Percentiles rank a stretch among this genome's conserved stretches.
Evolutionary conservation across 2,797 vertebrate genomes (phyloP).

Genomic region (Falco biarmicus): DNA sequence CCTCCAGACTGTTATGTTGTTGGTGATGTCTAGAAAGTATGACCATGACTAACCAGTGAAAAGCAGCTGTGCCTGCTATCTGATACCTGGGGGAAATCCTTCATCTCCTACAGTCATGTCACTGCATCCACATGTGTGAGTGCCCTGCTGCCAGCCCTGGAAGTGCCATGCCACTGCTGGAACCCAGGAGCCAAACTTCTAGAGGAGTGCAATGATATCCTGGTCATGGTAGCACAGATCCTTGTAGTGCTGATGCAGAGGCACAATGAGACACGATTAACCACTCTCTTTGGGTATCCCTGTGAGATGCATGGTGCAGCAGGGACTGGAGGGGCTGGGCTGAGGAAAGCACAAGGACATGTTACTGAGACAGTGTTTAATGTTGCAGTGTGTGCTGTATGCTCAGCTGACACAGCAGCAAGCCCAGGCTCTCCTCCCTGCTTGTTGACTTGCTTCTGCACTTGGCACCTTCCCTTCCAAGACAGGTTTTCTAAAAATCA

Average conservation of each 20-base stretch:
- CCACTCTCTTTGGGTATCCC: neutral
- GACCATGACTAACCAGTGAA: neutral
- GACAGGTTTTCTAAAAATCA: neutral
- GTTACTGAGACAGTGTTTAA: fast-evolving
- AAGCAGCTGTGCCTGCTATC: neutral
- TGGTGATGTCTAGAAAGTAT: neutral
- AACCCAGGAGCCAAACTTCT: neutral
- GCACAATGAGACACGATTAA: neutral
- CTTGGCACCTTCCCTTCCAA: neutral
- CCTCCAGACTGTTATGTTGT: neutral
- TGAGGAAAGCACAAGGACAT: neutral
- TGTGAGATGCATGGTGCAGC: neutral
- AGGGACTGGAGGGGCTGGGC: neutral
- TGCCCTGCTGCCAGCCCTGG: neutral
- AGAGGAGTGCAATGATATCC: neutral
- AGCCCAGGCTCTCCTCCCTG: neutral
- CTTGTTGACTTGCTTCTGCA: neutral
- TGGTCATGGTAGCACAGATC: neutral
- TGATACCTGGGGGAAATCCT: neutral
- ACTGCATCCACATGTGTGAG: neutral
- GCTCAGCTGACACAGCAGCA: neutral
- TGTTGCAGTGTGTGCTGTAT: neutral
- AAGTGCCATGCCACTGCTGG: neutral
- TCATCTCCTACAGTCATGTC: neutral
- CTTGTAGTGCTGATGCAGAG: neutral